phyloP scores from a whole-genome alignment of 2,113 vertebrate genomes.

The Pollimyrus isidori region DNA sequence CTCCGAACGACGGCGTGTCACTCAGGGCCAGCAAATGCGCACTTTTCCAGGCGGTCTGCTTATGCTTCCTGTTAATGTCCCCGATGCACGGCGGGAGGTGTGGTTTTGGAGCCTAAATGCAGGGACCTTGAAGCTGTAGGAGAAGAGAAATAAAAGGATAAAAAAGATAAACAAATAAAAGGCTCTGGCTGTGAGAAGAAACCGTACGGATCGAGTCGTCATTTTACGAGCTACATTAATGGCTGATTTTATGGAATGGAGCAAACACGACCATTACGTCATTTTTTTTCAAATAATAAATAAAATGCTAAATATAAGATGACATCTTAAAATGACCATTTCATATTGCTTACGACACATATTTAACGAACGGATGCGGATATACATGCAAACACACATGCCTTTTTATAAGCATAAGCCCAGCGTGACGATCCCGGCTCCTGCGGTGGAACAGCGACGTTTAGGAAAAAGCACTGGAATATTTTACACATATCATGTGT shows the following conservation, averaged over 20 bases:
- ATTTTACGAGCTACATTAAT: background rate
- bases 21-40: background rate
- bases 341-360: background rate
- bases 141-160: background rate
- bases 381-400: background rate
- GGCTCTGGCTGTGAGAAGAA: background rate
- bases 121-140: no score
- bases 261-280: background rate
- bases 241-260: background rate
- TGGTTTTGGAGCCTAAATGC: background rate
- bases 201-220: background rate
- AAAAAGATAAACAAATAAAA: background rate
- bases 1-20: background rate
- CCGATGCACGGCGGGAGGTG: slow-evolving; percentile 8
- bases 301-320: background rate
- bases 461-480: background rate
- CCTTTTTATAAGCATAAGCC: background rate
- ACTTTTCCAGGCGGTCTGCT: background rate
- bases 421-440: background rate
- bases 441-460: background rate
- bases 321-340: background rate
- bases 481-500: background rate
- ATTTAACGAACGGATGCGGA: background rate
- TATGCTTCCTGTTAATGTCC: slow-evolving; percentile 7
- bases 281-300: background rate